Evolutionary conservation across 2,113 vertebrate genomes (phyloP), one percentile per base, ranked within the genome.

Genomic region (Meles meles): DNA sequence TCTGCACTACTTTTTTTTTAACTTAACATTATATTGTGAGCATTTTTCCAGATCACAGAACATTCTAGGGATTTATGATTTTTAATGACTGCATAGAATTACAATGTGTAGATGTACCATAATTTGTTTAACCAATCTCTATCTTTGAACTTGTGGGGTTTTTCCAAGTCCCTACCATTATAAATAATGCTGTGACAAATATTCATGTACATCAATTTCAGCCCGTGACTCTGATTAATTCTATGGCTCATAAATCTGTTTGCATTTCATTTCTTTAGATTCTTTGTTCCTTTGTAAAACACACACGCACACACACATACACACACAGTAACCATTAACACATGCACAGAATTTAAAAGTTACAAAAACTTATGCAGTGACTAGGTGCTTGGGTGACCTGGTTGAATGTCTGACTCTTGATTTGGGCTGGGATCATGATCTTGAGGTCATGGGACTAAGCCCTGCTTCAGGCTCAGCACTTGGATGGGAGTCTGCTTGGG

Each of bases 111-210:
- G 77, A 96, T 94, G 85, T 92, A 72, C 81, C 88, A 94, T 94
- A 90, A 97, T 97, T 98, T 97, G 94, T 97, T 97, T 97, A 97
- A 96, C 94, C 88, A 96, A 57, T 93, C 71, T 97, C 94, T 95
- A 72, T 90, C 95, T 95, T 77, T 90, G 69, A 79, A 90, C 89
- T 90, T 71, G 65, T 82, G 82, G 44, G 86, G 39, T 94, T 67
- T 93, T 96, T 96, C 87, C 67, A 94, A 89, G 87, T 86, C 89
- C 97, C 94, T 67, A 71, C 49, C 69, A 34, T 92, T 90, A 95
- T 92, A 95, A 96, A 97, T 87, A 97, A 88, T 86, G 29, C 39
- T 88, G 42, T 63, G 88, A 96, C 88, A 72, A 97, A 97, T 94
- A 97, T 96, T 71, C 88, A 65, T 85, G 85, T 31, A 90, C 88